Percentiles rank a stretch among this genome's conserved stretches.
Conservation (phyloP, 2,888 invertebrate species). For the Seira ritae region DNA sequence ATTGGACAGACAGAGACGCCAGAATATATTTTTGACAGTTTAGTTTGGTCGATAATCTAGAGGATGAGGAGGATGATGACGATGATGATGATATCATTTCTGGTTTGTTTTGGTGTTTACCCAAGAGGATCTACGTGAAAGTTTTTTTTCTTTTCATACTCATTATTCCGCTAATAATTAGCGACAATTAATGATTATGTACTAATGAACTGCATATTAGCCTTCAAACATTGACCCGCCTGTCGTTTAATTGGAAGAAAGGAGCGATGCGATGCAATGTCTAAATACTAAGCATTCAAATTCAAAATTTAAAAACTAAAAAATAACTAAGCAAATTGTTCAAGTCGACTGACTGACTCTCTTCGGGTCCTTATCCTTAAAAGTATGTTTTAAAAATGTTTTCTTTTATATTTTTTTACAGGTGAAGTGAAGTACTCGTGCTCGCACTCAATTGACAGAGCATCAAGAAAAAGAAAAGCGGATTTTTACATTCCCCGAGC, state of each 20-base stretch:
- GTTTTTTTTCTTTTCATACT: not conserved
- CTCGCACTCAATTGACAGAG: no score
- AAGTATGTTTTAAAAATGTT: no score
- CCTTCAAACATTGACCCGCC: slow-evolving; percentile 11
- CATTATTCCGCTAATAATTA: slow-evolving; percentile 26
- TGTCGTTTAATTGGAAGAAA: slow-evolving; percentile 7
- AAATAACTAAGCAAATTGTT: no score
- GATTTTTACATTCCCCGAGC: no score
- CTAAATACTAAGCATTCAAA: no score
- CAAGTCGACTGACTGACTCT: no score
- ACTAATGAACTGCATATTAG: slow-evolving; percentile 39
- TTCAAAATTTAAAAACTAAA: no score
- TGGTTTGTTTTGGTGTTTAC: not conserved
- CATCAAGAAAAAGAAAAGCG: no score
- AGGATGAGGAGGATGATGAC: no score
- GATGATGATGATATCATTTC: not conserved
- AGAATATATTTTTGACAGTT: not conserved
- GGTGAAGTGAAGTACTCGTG: no score
- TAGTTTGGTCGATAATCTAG: not conserved
- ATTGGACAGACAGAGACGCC: not conserved
- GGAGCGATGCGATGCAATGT: not conserved
- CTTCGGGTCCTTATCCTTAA: no score
- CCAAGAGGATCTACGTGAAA: not conserved
- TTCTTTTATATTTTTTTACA: no score
- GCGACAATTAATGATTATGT: slow-evolving; percentile 35